Percentiles rank a stretch among this genome's conserved stretches.
Conservation (phyloP, 92 coral and sea anemone genomes). For the Zoanthus gigantus region DNA sequence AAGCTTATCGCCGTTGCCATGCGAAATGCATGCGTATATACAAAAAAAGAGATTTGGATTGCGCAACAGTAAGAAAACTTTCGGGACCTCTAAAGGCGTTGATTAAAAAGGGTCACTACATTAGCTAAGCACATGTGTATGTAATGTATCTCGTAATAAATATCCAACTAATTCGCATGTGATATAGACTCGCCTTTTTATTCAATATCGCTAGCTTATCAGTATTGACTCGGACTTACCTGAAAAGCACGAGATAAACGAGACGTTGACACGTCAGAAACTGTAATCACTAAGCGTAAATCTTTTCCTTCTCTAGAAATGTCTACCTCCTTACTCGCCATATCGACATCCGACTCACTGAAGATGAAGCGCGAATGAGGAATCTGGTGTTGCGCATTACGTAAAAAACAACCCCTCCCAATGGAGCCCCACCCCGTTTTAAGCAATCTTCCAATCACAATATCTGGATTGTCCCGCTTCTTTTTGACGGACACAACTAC, state of each 20-base stretch:
- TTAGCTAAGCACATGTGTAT: no score
- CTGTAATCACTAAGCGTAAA: neutral
- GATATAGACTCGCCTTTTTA: neutral
- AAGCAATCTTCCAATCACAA: neutral
- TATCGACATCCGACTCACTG: neutral
- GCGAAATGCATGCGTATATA: neutral
- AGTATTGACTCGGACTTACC: neutral
- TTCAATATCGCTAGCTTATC: neutral
- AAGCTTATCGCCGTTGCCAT: neutral
- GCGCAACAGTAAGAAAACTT: neutral
- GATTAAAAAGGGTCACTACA: neutral
- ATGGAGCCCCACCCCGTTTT: neutral
- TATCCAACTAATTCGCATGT: neutral
- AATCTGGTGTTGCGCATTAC: neutral
- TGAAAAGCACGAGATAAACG: neutral
- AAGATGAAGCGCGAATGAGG: neutral
- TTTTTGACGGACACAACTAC: neutral
- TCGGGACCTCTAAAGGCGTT: neutral
- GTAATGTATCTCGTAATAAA: neutral
- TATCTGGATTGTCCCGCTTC: neutral
- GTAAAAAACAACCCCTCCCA: conserved; percentile 6
- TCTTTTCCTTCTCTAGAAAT: neutral
- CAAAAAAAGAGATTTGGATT: neutral
- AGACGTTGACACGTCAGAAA: neutral
- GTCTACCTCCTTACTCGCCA: neutral